A percentile compares a stretch with the other conserved stretches of the same genome.
Conservation (phyloP, 2,797 vertebrate genomes). For the Percopsis omiscomaycus region DNA sequence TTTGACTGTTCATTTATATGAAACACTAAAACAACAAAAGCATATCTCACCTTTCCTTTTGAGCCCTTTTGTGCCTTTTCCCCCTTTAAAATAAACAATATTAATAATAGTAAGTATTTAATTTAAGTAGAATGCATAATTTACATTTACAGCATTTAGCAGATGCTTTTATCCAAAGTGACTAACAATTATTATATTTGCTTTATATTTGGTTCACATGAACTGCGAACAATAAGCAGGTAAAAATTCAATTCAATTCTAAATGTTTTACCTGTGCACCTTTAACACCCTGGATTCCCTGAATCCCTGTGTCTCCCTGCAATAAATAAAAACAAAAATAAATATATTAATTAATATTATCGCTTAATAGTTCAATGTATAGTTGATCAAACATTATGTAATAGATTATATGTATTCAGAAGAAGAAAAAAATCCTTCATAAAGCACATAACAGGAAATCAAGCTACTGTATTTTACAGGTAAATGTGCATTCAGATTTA, state of each 20-base stretch:
- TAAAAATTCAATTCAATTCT: conserved; percentile 17
- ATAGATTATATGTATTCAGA: too few relatives aligned
- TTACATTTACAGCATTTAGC: too few relatives aligned
- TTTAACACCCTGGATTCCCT: conserved; percentile 71
- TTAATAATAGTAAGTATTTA: not conserved
- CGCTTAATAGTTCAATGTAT: not conserved
- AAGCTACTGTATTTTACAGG: too few relatives aligned
- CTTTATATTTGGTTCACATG: too few relatives aligned
- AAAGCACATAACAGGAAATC: too few relatives aligned
- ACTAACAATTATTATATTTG: too few relatives aligned
- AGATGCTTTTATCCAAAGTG: too few relatives aligned
- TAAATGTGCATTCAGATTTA: too few relatives aligned
- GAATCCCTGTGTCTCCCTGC: conserved; percentile 75
- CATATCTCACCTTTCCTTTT: conserved; percentile 73
- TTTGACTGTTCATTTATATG: not conserved
- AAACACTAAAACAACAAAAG: conserved; percentile 4
- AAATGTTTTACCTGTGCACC: conserved; percentile 66
- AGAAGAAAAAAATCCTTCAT: not conserved
- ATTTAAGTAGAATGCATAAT: conserved; percentile 8
- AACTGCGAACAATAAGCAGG: not conserved
- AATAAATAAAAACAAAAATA: conserved; percentile 25
- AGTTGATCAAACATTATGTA: too few relatives aligned
- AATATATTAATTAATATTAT: not conserved
- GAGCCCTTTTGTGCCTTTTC: conserved; percentile 71
- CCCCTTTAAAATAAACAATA: conserved; percentile 60